Evolutionary conservation across 2,113 vertebrate genomes (phyloP), one percentile per base, ranked within the genome.

Genomic region (Hypomesus transpacificus): DNA sequence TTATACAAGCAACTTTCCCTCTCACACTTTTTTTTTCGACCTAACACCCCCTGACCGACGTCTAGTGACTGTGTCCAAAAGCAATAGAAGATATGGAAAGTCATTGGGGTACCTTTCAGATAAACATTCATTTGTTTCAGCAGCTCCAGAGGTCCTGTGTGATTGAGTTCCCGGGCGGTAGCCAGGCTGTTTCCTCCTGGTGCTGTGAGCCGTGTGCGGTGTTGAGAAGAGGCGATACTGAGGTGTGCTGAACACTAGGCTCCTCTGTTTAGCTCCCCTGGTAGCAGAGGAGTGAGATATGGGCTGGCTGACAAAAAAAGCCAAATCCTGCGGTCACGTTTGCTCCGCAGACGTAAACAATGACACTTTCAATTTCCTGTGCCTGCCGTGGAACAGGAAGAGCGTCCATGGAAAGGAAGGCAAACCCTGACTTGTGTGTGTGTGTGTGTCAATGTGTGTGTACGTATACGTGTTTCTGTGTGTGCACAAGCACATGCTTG

Each of bases 331-430:
- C 14, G 84, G 86, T 84, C 46, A 54, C 65, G 3, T 84, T 85
- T 83, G 83, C 78, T 83, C 81, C 84, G 77, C 84, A 85, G 84
- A 90, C 85, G 81, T 88, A 88, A 88, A 90, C 85, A 88, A 76
- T 85, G 85, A 89, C 89, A 88, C 83, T 88, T 89, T 70, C 81
- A 87, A 89, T 89, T 89, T 90, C 85, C 89, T 86, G 80, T 79
- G 77, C 58, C 14, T 63, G 76, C 73, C 67, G 71, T 69, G 68
- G 74, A 83, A 77, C 67, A 71, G 84, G 73, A 80, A 78, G 71
- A 78, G 64, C 75, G 16, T 85, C 71, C 65, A 66, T 74, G 59
- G 60, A 66, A 72, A 89, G 84, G 82, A 86, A 81, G 81, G 72
- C 75, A 71, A 76, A 75, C 74, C 76, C 54, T 59, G 21, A 31